A percentile compares a stretch with the other conserved stretches of the same genome.
phyloP scores from a whole-genome alignment of 30 jellyfish, hydroid and myxozoan species.

The Mastigias papua region DNA sequence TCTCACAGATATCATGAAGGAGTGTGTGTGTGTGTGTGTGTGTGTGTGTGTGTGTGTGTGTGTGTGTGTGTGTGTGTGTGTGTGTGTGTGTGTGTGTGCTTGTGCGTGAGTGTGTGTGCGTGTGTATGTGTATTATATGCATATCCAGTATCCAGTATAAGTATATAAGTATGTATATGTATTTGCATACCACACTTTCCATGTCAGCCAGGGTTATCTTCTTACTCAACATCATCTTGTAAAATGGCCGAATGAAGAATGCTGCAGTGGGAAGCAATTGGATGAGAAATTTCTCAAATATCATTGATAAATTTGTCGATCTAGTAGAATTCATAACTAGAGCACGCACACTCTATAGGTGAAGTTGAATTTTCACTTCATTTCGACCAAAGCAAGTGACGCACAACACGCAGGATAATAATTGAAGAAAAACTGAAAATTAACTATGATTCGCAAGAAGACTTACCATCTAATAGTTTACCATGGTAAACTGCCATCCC shows the following conservation, averaged over 20 bases:
- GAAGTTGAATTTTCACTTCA: too few relatives aligned
- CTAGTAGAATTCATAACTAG: too few relatives aligned
- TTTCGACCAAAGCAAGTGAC: too few relatives aligned
- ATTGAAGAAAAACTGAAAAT: too few relatives aligned
- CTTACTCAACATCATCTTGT: slow-evolving; percentile 95
- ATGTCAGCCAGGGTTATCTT: slow-evolving; percentile 86
- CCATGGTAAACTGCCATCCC: slow-evolving; percentile 99
- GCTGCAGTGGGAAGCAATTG: slow-evolving; percentile 56
- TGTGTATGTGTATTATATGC: not conserved
- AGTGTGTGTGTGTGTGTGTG: not conserved
- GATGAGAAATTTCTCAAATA: not conserved
- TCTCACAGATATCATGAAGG: too few relatives aligned
- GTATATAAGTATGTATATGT: not conserved
- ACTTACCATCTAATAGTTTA: slow-evolving; percentile 87
- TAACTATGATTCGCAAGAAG: too few relatives aligned
- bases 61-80: not conserved
- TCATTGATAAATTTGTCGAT: too few relatives aligned
- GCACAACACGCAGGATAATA: too few relatives aligned
- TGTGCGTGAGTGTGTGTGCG: not conserved
- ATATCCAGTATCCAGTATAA: not conserved
- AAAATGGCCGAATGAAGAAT: slow-evolving; percentile 96
- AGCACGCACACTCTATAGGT: too few relatives aligned
- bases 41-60: not conserved
- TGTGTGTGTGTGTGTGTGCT: not conserved
- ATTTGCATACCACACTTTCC: slow-evolving; percentile 97